Base-by-base conservation (phyloP, 2,113 vertebrate species). In the Calidris pugnax region DNA sequence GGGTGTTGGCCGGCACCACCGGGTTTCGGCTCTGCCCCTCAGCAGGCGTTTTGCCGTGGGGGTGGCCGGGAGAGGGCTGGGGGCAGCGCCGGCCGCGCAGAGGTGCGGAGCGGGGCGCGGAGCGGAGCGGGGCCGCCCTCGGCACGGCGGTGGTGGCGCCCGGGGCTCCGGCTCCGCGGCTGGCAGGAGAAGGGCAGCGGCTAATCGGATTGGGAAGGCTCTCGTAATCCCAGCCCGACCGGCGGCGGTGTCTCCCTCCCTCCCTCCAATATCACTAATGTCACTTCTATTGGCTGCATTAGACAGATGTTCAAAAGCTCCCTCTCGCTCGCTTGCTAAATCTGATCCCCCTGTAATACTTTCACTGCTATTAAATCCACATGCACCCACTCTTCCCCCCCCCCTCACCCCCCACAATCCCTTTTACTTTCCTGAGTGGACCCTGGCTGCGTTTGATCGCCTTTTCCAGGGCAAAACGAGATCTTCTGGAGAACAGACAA, bases 151-250 rank as follows among this genome's bases (percentile, higher is more conserved):
- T 14, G 13, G 10, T 15, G 48, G 57, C n/a, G 9, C 5, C 27
- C 22, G 5, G 32, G 48, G 62, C 47, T 69, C 14, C 6, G 33
- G 63, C 24, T 75, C 60, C 15, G 66, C 33, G 15, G n/a, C 87
- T 69, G 96, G 81, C 95, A 88, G 86, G 41, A 93, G 94, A 87
- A 55, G 75, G 82, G 53, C 96, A 97, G 83, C 82, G 55, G 56
- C 74, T 98, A 98, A 98, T 98, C 98, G 97, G 98, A 98, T 98
- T 98, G 98, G 79, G 93, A 96, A 96, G 73, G 74, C 86, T 94
- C 91, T 91, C 93, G 67, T 98, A 98, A 98, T 98, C 98, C 98
- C 96, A 76, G 90, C 86, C 97, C 87, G 91, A 90, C 89, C 96
- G 82, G 88, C 86, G 77, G 78, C 95, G 45, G 90, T 72, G 66